Percentiles rank a stretch among this genome's conserved stretches.
Conservation (phyloP, 2,888 invertebrate genomes). For the Melanophora roralis region DNA sequence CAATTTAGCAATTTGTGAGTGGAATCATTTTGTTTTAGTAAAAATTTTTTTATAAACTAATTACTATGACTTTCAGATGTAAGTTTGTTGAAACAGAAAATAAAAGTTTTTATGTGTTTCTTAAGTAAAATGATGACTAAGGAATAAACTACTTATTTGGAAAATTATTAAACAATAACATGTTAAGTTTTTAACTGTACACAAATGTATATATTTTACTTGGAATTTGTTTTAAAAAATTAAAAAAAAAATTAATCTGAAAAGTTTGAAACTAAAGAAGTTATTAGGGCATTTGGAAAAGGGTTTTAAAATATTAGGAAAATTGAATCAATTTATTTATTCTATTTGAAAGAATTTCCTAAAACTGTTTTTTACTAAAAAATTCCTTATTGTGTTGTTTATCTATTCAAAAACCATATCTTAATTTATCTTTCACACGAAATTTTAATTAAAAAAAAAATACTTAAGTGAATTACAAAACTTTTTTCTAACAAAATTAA, state of each 20-base stretch:
- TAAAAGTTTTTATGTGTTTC: not conserved
- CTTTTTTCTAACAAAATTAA: constrained; percentile 11
- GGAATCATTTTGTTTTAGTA: not conserved
- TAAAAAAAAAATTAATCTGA: not conserved
- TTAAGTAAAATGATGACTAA: constrained; percentile 4
- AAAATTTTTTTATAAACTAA: not conserved
- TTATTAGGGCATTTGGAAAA: no score
- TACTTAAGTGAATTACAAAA: constrained; percentile 30
- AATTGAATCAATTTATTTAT: no score
- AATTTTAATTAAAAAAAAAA: not conserved
- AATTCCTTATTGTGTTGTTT: no score
- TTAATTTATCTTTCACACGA: not conserved
- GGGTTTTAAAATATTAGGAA: no score
- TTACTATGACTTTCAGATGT: not conserved
- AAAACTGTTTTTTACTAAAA: no score
- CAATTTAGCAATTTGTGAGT: not conserved
- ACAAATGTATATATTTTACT: constrained; percentile 22
- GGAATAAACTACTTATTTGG: not conserved
- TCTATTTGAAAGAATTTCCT: no score
- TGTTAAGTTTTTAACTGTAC: no score
- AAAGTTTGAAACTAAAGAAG: no score
- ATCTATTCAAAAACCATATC: no score
- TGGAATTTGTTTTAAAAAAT: constrained; percentile 17
- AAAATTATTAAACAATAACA: not conserved
- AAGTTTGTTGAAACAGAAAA: constrained; percentile 16